Evolutionary conservation across 2,888 invertebrate genomes (phyloP).

Genomic region (Masnerella sp.): DNA sequence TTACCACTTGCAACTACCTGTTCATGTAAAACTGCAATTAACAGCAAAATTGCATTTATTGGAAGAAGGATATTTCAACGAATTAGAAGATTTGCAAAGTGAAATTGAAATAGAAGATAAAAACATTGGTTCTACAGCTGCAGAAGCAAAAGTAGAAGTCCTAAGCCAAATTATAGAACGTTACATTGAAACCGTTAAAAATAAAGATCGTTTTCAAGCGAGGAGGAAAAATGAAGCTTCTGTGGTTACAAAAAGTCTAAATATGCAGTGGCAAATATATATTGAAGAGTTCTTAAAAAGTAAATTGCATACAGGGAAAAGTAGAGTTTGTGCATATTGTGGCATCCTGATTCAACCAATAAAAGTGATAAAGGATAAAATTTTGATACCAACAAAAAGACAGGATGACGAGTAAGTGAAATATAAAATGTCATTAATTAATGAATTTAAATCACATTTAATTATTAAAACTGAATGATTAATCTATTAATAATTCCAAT

Average conservation of each 20-base stretch:
- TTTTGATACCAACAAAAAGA: conserved; percentile 77
- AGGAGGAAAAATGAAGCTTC: conserved; percentile 18
- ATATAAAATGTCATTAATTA: neutral
- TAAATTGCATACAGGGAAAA: conserved; percentile 76
- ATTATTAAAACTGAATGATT: neutral
- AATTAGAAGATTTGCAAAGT: conserved; percentile 84
- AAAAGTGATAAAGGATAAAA: conserved; percentile 81
- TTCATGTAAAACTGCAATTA: conserved; percentile 80
- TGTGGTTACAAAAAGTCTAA: conserved; percentile 78
- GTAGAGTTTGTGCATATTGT: conserved; percentile 80
- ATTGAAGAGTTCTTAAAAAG: conserved; percentile 78
- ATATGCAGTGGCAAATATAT: conserved; percentile 78
- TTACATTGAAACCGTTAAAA: conserved; percentile 72
- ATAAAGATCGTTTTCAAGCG: conserved; percentile 66
- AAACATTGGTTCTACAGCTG: neutral
- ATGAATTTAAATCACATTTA: neutral
- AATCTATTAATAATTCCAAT: neutral
- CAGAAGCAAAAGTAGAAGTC: conserved; percentile 64
- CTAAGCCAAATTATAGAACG: conserved; percentile 79
- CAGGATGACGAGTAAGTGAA: conserved; percentile 6
- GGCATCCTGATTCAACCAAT: conserved; percentile 79
- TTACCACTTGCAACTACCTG: conserved; percentile 83
- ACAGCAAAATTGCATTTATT: conserved; percentile 85
- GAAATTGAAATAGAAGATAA: conserved; percentile 62
- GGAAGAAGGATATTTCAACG: conserved; percentile 83